Percentiles rank a stretch among this genome's conserved stretches.
phyloP scores from a whole-genome alignment of 2,113 vertebrate species.

The Piaya cayana region DNA sequence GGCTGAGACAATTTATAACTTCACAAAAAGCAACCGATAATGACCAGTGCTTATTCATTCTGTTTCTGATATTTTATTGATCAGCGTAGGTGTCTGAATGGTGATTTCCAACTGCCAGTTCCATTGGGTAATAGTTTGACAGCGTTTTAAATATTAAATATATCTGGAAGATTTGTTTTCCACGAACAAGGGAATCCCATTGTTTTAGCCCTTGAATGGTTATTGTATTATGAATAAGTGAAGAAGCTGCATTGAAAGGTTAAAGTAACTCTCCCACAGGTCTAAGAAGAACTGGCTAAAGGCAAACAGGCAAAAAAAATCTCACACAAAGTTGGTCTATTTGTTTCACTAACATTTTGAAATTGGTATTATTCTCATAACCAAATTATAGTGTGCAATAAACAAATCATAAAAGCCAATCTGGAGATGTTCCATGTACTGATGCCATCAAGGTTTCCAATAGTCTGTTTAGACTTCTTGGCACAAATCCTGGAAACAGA shows the following conservation, averaged over 20 bases:
- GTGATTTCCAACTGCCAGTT: background rate
- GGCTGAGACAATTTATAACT: background rate
- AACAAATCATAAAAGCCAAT: background rate
- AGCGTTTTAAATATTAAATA: conserved; percentile 57
- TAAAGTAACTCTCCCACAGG: background rate
- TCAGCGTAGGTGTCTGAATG: background rate
- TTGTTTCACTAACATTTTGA: background rate
- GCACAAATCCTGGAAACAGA: background rate
- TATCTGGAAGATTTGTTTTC: conserved; percentile 31
- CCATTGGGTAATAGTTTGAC: background rate
- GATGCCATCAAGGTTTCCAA: background rate
- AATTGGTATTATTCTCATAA: background rate
- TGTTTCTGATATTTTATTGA: conserved; percentile 43
- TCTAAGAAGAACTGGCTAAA: background rate
- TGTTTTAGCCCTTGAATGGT: background rate
- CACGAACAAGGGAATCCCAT: conserved; percentile 21
- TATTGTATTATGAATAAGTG: conserved; percentile 26
- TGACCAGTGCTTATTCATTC: background rate
- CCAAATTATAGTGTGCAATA: background rate
- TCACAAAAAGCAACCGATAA: background rate
- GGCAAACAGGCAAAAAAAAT: background rate
- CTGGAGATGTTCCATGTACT: background rate
- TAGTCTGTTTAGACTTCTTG: background rate
- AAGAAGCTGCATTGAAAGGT: conserved; percentile 15
- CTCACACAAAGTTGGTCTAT: background rate